phyloP scores from a whole-genome alignment of 2,888 invertebrate species.

The Amphipoea oculea region DNA sequence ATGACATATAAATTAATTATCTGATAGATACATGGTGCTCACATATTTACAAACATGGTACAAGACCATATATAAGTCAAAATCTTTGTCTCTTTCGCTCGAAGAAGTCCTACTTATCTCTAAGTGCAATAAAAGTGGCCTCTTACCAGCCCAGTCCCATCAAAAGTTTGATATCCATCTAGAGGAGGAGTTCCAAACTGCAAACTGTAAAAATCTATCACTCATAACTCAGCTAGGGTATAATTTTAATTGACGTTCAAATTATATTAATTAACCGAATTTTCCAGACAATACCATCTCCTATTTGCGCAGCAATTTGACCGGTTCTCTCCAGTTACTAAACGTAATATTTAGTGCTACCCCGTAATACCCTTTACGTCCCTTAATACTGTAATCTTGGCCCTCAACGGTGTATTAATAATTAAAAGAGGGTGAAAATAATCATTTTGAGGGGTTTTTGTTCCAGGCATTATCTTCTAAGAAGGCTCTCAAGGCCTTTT shows the following conservation, averaged over 20 bases:
- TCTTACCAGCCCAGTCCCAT: not conserved
- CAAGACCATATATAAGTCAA: not conserved
- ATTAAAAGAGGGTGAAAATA: conserved; percentile 83
- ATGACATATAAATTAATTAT: too few relatives aligned
- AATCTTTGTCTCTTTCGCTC: not conserved
- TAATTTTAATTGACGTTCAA: not conserved
- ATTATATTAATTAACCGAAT: conserved; percentile 24
- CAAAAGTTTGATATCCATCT: not conserved
- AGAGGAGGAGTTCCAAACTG: not conserved
- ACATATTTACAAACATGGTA: too few relatives aligned
- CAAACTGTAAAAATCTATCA: not conserved
- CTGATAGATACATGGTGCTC: too few relatives aligned
- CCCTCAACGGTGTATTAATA: conserved; percentile 83
- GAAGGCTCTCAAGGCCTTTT: conserved; percentile 67
- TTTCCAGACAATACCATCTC: conserved; percentile 7
- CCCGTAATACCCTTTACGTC: conserved; percentile 70
- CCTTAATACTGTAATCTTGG: conserved; percentile 80
- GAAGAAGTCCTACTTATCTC: too few relatives aligned
- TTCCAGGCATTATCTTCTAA: conserved; percentile 79
- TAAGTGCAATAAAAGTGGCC: not conserved
- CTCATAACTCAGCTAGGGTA: not conserved
- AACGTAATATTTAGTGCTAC: conserved; percentile 60
- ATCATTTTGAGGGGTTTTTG: conserved; percentile 78
- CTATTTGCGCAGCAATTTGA: conserved; percentile 43
- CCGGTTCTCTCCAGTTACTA: conserved; percentile 52